These are phyloP conservation scores for Trinectes maculatus DNA, from an alignment of 2,113 vertebrate genomes.

Conservation along the genomic window DNA sequence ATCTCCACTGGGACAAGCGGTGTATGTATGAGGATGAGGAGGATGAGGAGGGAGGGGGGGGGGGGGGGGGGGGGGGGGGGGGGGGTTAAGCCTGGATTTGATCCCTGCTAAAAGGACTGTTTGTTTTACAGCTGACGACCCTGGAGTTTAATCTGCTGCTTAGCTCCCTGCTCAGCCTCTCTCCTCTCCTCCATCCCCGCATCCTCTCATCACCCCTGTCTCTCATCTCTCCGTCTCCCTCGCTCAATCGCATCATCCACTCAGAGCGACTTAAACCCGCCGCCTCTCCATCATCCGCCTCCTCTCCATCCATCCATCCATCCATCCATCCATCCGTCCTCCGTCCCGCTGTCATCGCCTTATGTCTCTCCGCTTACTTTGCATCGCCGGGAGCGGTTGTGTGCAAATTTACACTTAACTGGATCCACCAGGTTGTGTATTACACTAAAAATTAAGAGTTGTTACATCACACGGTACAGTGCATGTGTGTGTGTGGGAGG, in stretches of 20 bases:
- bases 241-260: slow-evolving; percentile 65
- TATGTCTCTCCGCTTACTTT: slow-evolving; percentile 32
- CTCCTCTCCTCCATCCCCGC: slow-evolving; percentile 53
- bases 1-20: slow-evolving; percentile 49
- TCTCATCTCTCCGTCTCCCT: slow-evolving; percentile 49
- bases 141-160: slow-evolving; percentile 76
- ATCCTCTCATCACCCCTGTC: slow-evolving; percentile 42
- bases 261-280: slow-evolving; percentile 20
- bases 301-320: not conserved
- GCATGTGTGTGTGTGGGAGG: slow-evolving; percentile 32
- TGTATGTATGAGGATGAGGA: slow-evolving; percentile 31
- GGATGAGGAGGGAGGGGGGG: not conserved
- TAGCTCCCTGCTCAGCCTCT: slow-evolving; percentile 68
- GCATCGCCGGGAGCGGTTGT: slow-evolving; percentile 20
- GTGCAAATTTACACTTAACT: slow-evolving; percentile 42
- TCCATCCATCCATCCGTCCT: slow-evolving; percentile 3
- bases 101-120: slow-evolving; percentile 77
- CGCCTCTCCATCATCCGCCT: not conserved
- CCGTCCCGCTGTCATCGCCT: slow-evolving; percentile 40
- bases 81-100: slow-evolving; percentile 71
- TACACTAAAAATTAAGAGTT: slow-evolving; percentile 40
- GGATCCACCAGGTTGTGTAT: slow-evolving; percentile 60
- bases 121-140: slow-evolving; percentile 81
- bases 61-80: not conserved
- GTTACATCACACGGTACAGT: slow-evolving; percentile 49